phyloP scores from a whole-genome alignment of 1,140 invertebrate species.

The Limonius californicus region DNA sequence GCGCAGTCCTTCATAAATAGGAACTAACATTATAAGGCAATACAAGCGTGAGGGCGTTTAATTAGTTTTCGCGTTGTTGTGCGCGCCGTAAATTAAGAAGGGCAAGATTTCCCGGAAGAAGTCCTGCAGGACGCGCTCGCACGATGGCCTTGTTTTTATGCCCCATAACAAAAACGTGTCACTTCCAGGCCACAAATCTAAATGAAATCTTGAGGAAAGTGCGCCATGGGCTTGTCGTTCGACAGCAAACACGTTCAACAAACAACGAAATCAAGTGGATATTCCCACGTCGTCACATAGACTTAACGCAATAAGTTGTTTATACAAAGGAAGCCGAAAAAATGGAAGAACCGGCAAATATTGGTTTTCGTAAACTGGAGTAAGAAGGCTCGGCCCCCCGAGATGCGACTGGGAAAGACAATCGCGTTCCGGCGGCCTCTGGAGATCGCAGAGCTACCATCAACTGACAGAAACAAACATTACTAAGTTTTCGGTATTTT shows the following conservation, averaged over 20 bases:
- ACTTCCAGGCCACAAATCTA: no score
- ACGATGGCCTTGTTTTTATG: no score
- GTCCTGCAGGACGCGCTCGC: no score
- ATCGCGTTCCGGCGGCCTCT: not conserved
- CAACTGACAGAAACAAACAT: constrained; percentile 1
- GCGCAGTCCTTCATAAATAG: not conserved
- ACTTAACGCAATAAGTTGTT: not conserved
- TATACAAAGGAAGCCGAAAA: not conserved
- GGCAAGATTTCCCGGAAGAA: no score
- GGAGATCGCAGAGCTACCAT: not conserved
- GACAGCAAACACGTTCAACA: no score
- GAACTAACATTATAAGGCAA: not conserved
- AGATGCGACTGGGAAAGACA: not conserved
- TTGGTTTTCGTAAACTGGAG: not conserved
- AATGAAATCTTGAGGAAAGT: no score
- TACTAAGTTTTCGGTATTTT: not conserved
- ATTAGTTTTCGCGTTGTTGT: not conserved
- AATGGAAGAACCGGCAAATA: not conserved
- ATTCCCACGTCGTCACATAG: not conserved
- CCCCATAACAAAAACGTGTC: no score
- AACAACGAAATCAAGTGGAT: not conserved
- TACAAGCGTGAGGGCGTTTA: not conserved
- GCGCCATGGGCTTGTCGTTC: no score
- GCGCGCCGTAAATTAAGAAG: no score
- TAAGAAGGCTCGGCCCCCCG: not conserved